Evolutionary conservation across 2,113 vertebrate genomes (phyloP), one percentile per base, ranked within the genome.

Genomic region (Oenanthe melanoleuca): DNA sequence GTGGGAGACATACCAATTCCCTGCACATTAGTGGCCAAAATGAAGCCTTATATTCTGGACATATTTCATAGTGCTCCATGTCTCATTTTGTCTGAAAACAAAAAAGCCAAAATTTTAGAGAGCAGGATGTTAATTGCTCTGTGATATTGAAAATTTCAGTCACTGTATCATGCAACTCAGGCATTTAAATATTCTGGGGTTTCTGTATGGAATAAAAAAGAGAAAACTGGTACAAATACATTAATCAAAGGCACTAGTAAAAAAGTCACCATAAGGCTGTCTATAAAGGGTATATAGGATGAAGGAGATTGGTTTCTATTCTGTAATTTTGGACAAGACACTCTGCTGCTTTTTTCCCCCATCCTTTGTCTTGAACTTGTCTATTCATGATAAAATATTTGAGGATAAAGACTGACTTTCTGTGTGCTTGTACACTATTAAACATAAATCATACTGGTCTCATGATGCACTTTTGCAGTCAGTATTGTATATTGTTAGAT

Each of bases 371-470:
- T 88, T 74, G 44, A 80, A 34, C 55, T 92, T 80, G 71, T 44
- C 38, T 83, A 45, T 85, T 92, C 77, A 34, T 50, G 22, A 17
- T 81, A 87, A 91, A 89, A 85, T 73, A 65, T 81, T 52, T 74
- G 52, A 40, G 37, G 63, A 80, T 69, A 63, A 71, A 80, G 42
- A 47, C 33, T 63, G 66, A 50, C 28, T 80, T 93, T 47, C 57
- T 71, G n/a, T 56, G 34, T 85, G 45, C 63, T 80, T 75, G 16
- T 53, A 21, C 70, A 73, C 50, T 78, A 70, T 66, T 44, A 70
- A 34, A 73, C 7, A 89, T 85, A 91, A 88, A 96, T 97, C 69
- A 67, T 77, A 57, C n/a, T 33, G 50, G 45, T 89, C 64, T 92
- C 74, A 70, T 8, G 80, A 67, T 88, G 60, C 59, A 49, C 56